Conservation (phyloP, 2,888 invertebrate species). For the Xanthia icteritia region DNA sequence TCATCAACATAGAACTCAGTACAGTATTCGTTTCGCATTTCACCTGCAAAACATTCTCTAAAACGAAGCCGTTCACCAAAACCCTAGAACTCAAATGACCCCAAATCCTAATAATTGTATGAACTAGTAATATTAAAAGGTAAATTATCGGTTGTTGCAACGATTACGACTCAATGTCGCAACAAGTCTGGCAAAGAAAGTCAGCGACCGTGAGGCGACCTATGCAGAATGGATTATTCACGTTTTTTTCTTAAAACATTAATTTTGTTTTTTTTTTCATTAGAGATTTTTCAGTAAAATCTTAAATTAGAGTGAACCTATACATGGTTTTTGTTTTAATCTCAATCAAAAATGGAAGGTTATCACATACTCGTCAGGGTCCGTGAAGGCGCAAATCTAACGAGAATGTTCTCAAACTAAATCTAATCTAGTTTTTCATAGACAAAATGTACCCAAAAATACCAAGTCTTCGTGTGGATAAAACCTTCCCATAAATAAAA, state of each 20-base stretch:
- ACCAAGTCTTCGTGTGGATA: background rate
- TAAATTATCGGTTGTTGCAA: constrained; percentile 47
- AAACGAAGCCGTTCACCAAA: background rate
- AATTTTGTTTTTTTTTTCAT: constrained; percentile 35
- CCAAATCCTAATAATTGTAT: constrained; percentile 40
- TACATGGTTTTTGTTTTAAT: background rate
- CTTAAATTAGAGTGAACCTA: too few relatives aligned
- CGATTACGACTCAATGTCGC: constrained; percentile 63
- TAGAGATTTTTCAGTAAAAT: background rate
- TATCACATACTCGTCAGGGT: background rate
- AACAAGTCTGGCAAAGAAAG: constrained; percentile 64
- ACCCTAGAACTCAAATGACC: constrained; percentile 30
- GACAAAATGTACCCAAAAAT: background rate
- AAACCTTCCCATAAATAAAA: background rate
- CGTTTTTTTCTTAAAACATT: constrained; percentile 61
- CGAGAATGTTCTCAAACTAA: background rate
- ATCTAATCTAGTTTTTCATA: background rate
- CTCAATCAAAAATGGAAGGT: background rate
- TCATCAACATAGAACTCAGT: background rate
- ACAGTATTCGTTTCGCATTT: constrained; percentile 14
- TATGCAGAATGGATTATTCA: constrained; percentile 62
- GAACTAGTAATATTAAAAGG: constrained; percentile 37
- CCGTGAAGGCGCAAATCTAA: too few relatives aligned
- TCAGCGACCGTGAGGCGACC: constrained; percentile 64
- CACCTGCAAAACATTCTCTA: constrained; percentile 4